A percentile compares a stretch with the other conserved stretches of the same genome.
These are phyloP conservation scores for Epinephelus awoara DNA, from an alignment of 2,797 vertebrate genomes.

Conservation along the genomic window DNA sequence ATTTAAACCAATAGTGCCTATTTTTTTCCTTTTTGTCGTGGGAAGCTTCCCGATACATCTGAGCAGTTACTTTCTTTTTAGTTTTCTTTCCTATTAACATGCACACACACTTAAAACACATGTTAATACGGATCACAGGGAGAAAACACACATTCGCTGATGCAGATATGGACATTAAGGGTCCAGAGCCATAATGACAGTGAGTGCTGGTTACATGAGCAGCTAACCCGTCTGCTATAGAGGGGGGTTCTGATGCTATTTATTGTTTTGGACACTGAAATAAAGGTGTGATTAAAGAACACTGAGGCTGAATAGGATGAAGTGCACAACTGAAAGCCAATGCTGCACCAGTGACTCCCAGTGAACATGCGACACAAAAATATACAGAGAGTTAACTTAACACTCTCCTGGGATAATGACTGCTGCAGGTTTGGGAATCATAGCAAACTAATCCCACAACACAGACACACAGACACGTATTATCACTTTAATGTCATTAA, in stretches of 20 bases:
- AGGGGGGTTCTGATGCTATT: not conserved
- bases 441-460: no score
- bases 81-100: constrained; percentile 19
- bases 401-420: not conserved
- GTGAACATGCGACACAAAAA: not conserved
- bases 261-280: not conserved
- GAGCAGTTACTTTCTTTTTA: not conserved
- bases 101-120: constrained; percentile 6
- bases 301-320: not conserved
- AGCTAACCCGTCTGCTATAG: no score
- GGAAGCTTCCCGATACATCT: constrained; percentile 1
- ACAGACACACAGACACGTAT: not conserved
- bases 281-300: not conserved
- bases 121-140: not conserved
- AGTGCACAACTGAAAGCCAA: not conserved
- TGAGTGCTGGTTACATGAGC: not conserved
- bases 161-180: constrained; percentile 5
- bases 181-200: not conserved
- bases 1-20: constrained; percentile 3
- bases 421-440: not conserved
- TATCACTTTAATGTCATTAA: not conserved
- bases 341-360: not conserved
- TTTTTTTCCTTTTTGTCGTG: constrained; percentile 13
- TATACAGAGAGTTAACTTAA: not conserved
- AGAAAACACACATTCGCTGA: not conserved